These are phyloP conservation scores for Caloenas nicobarica DNA, from an alignment of 2,113 vertebrate genomes.

Conservation along the genomic window DNA sequence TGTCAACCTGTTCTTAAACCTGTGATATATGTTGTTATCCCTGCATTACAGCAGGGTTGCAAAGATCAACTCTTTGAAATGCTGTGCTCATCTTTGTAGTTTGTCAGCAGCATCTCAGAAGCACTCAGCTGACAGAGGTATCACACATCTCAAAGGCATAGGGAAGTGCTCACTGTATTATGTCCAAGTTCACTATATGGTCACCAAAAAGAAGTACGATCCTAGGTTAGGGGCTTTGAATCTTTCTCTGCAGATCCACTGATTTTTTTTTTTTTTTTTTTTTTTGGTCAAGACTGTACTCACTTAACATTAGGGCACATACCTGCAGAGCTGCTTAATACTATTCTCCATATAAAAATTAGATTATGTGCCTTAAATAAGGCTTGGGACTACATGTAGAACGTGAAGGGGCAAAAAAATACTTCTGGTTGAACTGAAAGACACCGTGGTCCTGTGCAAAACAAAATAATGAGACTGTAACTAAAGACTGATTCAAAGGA, in stretches of 20 bases:
- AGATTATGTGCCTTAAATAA: not conserved
- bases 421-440: not conserved
- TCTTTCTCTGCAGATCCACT: not conserved
- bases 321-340: not conserved
- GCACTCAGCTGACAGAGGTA: not conserved
- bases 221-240: not conserved
- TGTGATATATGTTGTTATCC: not conserved
- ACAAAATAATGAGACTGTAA: not conserved
- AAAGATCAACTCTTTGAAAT: not conserved
- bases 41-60: not conserved
- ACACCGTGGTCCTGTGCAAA: not conserved
- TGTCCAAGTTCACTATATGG: not conserved
- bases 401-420: not conserved
- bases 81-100: not conserved
- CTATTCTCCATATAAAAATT: not conserved
- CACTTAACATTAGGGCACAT: not conserved
- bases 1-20: not conserved
- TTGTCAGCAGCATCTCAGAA: not conserved
- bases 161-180: not conserved
- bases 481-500: not conserved
- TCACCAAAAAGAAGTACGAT: not conserved
- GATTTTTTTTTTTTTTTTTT: not conserved
- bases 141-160: not conserved
- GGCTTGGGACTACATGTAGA: not conserved
- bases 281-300: not conserved